These are phyloP conservation scores for Tenthredo distinguenda DNA, from an alignment of 2,888 invertebrate species.

Conservation along the genomic window DNA sequence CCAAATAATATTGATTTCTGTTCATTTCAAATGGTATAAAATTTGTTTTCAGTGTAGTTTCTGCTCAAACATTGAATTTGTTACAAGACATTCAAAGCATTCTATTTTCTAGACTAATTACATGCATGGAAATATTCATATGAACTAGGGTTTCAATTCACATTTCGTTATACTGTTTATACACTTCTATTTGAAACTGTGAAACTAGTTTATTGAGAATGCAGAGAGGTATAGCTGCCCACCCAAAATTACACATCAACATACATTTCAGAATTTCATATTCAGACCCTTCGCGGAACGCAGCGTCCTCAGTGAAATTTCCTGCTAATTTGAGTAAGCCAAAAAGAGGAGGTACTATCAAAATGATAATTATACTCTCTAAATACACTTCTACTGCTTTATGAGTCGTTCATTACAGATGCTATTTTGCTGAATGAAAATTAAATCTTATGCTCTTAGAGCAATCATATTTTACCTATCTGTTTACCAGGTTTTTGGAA, in stretches of 20 bases:
- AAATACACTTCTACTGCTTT: background rate
- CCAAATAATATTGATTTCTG: background rate
- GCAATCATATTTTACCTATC: background rate
- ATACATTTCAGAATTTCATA: conserved; percentile 1
- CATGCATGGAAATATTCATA: background rate
- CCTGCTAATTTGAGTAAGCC: background rate
- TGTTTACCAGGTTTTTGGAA: background rate
- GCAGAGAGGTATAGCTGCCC: background rate
- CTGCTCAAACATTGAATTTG: background rate
- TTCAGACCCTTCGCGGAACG: background rate
- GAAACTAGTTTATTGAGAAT: background rate
- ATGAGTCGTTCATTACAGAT: background rate
- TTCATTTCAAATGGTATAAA: background rate
- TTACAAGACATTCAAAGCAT: background rate
- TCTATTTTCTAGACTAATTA: background rate
- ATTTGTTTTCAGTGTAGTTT: background rate
- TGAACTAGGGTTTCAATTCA: too few species aligned
- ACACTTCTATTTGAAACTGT: conserved; percentile 6
- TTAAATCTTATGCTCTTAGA: background rate
- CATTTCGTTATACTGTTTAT: background rate
- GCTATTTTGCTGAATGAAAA: background rate
- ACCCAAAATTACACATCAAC: background rate
- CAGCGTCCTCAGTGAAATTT: background rate
- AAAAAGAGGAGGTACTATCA: conserved; percentile 8
- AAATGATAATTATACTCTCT: background rate